Conservation (phyloP, 1,140 invertebrate species). For the Drosophila oshimai region DNA sequence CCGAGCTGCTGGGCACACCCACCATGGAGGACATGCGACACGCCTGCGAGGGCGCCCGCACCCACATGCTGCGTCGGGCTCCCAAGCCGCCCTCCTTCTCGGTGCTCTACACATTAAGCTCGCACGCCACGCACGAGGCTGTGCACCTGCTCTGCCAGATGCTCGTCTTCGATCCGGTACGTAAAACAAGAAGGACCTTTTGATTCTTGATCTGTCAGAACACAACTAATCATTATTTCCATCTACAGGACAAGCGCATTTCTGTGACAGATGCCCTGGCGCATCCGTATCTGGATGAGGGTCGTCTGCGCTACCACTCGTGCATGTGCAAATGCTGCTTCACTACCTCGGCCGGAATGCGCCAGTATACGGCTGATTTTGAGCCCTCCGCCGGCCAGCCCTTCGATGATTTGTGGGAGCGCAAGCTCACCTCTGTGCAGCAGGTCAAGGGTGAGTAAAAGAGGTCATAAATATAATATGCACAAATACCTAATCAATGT, state of each 20-base stretch:
- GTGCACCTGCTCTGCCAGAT: slow-evolving; percentile 99
- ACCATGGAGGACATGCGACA: slow-evolving; percentile 97
- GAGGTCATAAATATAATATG: background rate
- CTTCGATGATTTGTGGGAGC: slow-evolving; percentile 97
- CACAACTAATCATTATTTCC: background rate
- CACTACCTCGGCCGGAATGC: slow-evolving; percentile 87
- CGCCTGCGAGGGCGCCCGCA: slow-evolving; percentile 97
- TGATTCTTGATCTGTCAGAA: background rate
- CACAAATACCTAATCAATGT: background rate
- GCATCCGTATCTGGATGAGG: slow-evolving; percentile 98
- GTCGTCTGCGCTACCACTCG: slow-evolving; percentile 98
- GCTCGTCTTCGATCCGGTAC: slow-evolving; percentile 98
- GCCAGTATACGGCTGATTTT: slow-evolving; percentile 96
- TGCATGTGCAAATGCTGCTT: slow-evolving; percentile 99
- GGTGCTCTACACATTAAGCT: slow-evolving; percentile 94
- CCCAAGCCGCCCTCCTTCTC: slow-evolving; percentile 94
- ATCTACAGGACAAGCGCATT: slow-evolving; percentile 93
- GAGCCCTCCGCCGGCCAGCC: slow-evolving; percentile 94
- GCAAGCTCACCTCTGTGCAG: slow-evolving; percentile 94
- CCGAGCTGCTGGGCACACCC: slow-evolving; percentile 98
- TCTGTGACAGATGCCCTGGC: slow-evolving; percentile 96
- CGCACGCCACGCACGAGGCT: slow-evolving; percentile 97
- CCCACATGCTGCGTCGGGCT: slow-evolving; percentile 95
- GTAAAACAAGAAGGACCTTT: no score
- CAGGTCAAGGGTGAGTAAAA: slow-evolving; percentile 93